A percentile compares a stretch with the other conserved stretches of the same genome.
These are phyloP conservation scores for Sinhomidia bicolor DNA, from an alignment of 2,888 invertebrate species.

Conservation along the genomic window DNA sequence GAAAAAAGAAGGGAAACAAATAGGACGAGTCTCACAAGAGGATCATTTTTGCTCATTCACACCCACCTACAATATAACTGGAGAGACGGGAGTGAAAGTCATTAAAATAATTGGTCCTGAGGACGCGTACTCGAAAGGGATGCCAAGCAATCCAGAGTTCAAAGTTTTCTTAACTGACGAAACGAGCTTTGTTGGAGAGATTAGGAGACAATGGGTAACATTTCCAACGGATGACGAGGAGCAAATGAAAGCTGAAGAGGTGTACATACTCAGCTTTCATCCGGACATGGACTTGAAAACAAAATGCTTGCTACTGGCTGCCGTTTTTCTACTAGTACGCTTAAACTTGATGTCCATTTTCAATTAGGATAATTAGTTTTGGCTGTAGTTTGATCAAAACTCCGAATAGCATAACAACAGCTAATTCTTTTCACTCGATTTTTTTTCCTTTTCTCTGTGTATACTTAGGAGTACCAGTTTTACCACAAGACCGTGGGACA, in stretches of 20 bases:
- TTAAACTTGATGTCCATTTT: not conserved
- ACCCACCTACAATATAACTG: constrained; percentile 72
- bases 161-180: constrained; percentile 74
- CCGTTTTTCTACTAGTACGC: constrained; percentile 76
- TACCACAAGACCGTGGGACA: constrained; percentile 74
- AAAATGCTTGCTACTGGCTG: constrained; percentile 71
- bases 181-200: constrained; percentile 74
- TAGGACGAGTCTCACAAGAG: constrained; percentile 73
- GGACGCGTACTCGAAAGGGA: constrained; percentile 70
- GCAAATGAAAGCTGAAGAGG: constrained; percentile 72
- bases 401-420: no score
- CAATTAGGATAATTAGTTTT: constrained; percentile 47
- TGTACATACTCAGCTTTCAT: constrained; percentile 68
- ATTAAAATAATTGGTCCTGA: constrained; percentile 70
- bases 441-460: no score
- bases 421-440: constrained; percentile 16
- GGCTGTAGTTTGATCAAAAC: not conserved
- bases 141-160: constrained; percentile 74
- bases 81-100: constrained; percentile 72
- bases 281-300: constrained; percentile 76
- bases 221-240: constrained; percentile 70
- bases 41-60: constrained; percentile 76
- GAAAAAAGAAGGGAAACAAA: constrained; percentile 71
- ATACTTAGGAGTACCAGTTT: constrained; percentile 75
- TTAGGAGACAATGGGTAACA: constrained; percentile 73